Percentiles rank a stretch among this genome's conserved stretches.
Evolutionary conservation across 2,888 invertebrate species (phyloP).

Genomic region (Chaetoderma sp.): DNA sequence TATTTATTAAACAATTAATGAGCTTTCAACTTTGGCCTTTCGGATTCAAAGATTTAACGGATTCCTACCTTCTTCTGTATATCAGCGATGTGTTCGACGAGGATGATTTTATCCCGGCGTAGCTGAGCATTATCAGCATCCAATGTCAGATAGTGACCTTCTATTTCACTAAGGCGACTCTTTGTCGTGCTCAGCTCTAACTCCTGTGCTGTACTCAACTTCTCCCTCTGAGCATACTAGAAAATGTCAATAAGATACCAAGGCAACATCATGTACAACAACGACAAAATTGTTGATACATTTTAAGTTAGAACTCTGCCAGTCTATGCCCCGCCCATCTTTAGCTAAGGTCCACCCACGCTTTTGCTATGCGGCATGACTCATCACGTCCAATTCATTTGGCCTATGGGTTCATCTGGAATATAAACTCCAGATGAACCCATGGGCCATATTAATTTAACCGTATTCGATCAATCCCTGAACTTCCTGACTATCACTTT

Average conservation of each 20-base stretch:
- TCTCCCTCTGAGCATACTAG: constrained; percentile 44
- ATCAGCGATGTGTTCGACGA: constrained; percentile 66
- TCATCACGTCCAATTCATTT: no score
- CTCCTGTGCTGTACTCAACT: constrained; percentile 42
- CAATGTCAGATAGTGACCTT: constrained; percentile 42
- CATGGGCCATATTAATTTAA: no score
- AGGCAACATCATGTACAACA: neutral
- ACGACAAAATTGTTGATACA: neutral
- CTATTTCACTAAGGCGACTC: constrained; percentile 55
- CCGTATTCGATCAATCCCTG: no score
- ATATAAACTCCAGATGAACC: no score
- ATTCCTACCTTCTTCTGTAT: constrained; percentile 61
- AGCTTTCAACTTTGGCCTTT: no score
- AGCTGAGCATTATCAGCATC: constrained; percentile 61
- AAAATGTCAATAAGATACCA: constrained; percentile 28
- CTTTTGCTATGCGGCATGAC: no score
- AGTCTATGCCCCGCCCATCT: no score
- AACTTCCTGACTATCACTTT: no score
- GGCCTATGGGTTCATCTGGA: no score
- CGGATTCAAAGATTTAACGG: neutral
- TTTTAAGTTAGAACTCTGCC: no score
- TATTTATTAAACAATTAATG: no score
- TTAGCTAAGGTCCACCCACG: no score
- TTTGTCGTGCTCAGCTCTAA: constrained; percentile 48
- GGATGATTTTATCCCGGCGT: constrained; percentile 61